Base-by-base conservation (phyloP, 2,113 vertebrate species). In the Prunella fulvescens region DNA sequence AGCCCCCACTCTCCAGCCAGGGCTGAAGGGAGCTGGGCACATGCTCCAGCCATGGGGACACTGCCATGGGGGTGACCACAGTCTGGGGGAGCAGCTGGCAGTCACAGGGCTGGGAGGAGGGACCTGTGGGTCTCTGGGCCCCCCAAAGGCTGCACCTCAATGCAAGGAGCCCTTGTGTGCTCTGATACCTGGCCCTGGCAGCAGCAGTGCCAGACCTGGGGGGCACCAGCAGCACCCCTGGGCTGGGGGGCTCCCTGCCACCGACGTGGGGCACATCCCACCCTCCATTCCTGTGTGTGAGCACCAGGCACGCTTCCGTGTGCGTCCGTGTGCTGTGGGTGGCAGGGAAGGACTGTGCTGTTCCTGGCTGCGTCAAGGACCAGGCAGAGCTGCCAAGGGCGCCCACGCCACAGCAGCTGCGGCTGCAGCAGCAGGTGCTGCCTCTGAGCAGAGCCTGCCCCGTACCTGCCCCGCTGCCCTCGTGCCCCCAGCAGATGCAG, bases 311-410 rank as follows among this genome's bases (percentile, higher is more conserved):
- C 3, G 0, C 61, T 54, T 31, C 28, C 9, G 5, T 37, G 51
- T 10, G 28, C 12, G 28, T 12, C 66, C 19, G 1, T 54, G 78
- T 56, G 22, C n/a, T 1, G 76, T 60, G 88, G 90, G 93, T 35
- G 92, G 84, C 11, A 12, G 40, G 67, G 67, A 90, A 70, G 80
- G 93, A 90, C 33, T 28, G 18, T 66, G 72, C 83, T 12, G 71
- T 81, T 91, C 83, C 37, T 19, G 57, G 53, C 67, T 69, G 7
- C 94, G 71, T 97, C 96, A 94, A 93, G 91, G 80, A 92, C 88
- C 91, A 50, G 81, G 66, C 39, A 0, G 76, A 95, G 92, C 95
- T 19, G 24, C 92, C 95, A 97, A 97, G 96, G 96, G 91, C 96
- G 28, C 23, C 58, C 74, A 77, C 56, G 40, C 71, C 79, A 48